phyloP scores from a whole-genome alignment of 64 coral and sea anemone species.

The Stichodactyla mertensii region DNA sequence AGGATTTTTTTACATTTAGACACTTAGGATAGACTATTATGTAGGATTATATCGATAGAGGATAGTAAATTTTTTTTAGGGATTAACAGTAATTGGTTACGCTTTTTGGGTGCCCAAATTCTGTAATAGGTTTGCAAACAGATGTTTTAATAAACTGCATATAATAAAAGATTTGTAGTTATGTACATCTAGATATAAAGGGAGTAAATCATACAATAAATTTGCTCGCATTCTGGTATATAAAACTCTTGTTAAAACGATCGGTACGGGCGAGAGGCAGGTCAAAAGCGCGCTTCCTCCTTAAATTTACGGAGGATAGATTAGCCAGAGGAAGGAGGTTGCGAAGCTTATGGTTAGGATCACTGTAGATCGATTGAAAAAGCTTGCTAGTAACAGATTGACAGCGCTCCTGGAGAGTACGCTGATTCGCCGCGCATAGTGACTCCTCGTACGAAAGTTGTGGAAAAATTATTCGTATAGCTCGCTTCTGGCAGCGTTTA shows the following conservation, averaged over 20 bases:
- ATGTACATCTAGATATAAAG: too few species aligned
- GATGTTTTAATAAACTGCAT: too few species aligned
- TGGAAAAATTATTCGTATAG: conserved; percentile 31
- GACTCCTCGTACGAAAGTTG: neutral
- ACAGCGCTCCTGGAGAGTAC: conserved; percentile 8
- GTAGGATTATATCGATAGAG: too few species aligned
- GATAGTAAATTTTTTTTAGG: too few species aligned
- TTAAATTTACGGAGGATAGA: neutral
- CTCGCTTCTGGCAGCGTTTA: conserved; percentile 31
- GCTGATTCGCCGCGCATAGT: neutral
- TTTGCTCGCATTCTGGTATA: too few species aligned
- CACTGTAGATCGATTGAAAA: neutral
- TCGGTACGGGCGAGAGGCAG: neutral
- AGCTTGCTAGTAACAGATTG: neutral
- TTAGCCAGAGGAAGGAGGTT: neutral
- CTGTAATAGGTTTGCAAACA: too few species aligned
- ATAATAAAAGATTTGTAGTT: too few species aligned
- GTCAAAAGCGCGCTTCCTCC: neutral
- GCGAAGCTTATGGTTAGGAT: neutral
- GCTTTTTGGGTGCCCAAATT: too few species aligned
- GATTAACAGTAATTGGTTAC: too few species aligned
- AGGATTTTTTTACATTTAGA: too few species aligned
- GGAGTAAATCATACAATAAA: too few species aligned
- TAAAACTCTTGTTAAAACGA: neutral
- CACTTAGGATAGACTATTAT: too few species aligned